phyloP scores from a whole-genome alignment of 2,113 vertebrate species.

The Callospermophilus lateralis region DNA sequence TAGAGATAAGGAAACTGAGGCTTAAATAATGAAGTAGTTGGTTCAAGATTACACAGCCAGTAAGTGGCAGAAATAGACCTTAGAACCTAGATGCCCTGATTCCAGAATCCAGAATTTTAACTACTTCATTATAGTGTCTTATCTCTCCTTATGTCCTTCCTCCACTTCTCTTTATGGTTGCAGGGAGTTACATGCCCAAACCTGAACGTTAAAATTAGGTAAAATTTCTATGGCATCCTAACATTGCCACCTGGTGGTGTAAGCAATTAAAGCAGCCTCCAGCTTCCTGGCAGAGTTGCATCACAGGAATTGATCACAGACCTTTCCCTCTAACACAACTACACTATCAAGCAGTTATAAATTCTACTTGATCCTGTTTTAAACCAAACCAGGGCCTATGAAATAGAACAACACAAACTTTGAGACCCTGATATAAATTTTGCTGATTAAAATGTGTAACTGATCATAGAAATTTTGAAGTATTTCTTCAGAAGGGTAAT shows the following conservation, averaged over 20 bases:
- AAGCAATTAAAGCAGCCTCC: slow-evolving; percentile 16
- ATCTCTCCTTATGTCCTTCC: neutral
- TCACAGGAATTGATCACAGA: neutral
- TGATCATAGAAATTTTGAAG: neutral
- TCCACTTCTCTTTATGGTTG: neutral
- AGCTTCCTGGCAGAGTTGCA: neutral
- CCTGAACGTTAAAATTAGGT: neutral
- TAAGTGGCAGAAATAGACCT: slow-evolving; percentile 6
- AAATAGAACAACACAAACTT: neutral
- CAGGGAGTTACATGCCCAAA: slow-evolving; percentile 8
- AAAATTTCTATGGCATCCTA: neutral
- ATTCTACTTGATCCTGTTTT: slow-evolving; percentile 1
- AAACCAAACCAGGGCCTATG: neutral
- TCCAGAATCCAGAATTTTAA: neutral
- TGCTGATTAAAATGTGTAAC: slow-evolving; percentile 15
- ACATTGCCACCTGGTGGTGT: slow-evolving; percentile 67
- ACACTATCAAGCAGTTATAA: neutral
- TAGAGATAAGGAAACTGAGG: neutral
- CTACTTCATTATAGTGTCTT: neutral
- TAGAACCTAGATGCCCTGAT: neutral
- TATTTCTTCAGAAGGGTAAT: neutral
- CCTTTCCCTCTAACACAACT: neutral
- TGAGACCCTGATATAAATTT: slow-evolving; percentile 27
- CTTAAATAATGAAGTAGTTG: slow-evolving; percentile 7
- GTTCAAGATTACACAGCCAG: neutral